Conservation (phyloP, 2,113 vertebrate species). For the Colinus virginianus region DNA sequence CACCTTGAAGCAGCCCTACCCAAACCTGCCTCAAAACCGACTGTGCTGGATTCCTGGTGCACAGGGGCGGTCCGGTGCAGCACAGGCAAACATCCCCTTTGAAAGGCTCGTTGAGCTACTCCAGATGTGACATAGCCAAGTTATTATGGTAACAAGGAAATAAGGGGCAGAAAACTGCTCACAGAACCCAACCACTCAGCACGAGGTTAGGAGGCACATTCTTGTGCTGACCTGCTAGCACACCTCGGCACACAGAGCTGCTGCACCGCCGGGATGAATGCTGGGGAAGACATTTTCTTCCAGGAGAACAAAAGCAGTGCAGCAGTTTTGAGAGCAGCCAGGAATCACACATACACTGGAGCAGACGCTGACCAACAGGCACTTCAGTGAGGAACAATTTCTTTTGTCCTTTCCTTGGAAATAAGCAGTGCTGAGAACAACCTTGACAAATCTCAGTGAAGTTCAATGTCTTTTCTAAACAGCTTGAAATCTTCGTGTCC, state of each 20-base stretch:
- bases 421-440: background rate
- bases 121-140: background rate
- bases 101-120: background rate
- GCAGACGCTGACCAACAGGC: background rate
- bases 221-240: background rate
- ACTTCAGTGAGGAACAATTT: background rate
- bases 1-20: background rate
- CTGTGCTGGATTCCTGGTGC: fast-evolving
- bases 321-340: background rate
- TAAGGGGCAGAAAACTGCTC: background rate
- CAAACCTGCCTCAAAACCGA: background rate
- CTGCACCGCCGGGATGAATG: background rate
- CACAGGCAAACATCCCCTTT: background rate
- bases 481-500: fast-evolving
- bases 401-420: background rate
- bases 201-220: background rate
- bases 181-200: fast-evolving
- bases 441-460: background rate
- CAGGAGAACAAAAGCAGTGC: background rate
- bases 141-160: background rate
- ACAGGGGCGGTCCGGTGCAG: fast-evolving
- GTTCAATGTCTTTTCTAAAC: background rate
- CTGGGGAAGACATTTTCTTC: background rate
- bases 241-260: background rate
- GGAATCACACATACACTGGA: fast-evolving